Base-by-base conservation (phyloP, 2,888 invertebrate genomes). In the Heteromurus nitidus region DNA sequence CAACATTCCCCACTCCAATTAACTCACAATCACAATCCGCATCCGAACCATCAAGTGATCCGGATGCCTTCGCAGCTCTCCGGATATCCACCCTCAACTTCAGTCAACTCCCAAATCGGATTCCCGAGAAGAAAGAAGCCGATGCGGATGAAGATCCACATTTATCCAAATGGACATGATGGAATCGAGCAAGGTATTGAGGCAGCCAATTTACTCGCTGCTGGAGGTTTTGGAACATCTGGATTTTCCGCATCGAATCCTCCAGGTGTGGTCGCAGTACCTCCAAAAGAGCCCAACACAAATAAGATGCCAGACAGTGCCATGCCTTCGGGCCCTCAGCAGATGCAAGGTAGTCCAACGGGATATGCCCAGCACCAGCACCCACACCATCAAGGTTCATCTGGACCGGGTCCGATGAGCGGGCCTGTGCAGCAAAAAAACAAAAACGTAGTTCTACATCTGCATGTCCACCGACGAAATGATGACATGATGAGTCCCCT, bases 101-200 rank as follows among this genome's bases (percentile, higher is more conserved):
- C 50, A 50, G 3, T 5, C 50, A 3, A 13, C 5, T 13, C 50
- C 7, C 11, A 5, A 5, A 7, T 18, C n/a, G n/a, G n/a, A 18
- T 7, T 55, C 11, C n/a, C 72, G 3, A 50, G 75, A 22, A 80
- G 80, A 47, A 84, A 82, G 47, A 75, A 83, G 53, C 86, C 87
- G 9, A 87, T 87, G 87, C 53, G 87, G 62, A 87, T 87, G 87
- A 87, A 87, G 76, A 87, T 87, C 36, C 87, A 87, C 58, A 87
- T 87, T 74, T 87, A 87, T 67, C 87, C 87, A 11, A 87, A 87
- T 36, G 86, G 85, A 20, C 58, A 76, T 47, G 85, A 86, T 5
- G 76, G 68, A 67, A 16, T 80, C 5, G 80, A 73, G 26, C 80
- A 80, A 44, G 80, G 80, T 0, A 28, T 80, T 1, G 80, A 80